Evolutionary conservation across 1,140 invertebrate genomes (phyloP), one percentile per base, ranked within the genome.

Genomic region (Leptinotarsa undecemlineata): DNA sequence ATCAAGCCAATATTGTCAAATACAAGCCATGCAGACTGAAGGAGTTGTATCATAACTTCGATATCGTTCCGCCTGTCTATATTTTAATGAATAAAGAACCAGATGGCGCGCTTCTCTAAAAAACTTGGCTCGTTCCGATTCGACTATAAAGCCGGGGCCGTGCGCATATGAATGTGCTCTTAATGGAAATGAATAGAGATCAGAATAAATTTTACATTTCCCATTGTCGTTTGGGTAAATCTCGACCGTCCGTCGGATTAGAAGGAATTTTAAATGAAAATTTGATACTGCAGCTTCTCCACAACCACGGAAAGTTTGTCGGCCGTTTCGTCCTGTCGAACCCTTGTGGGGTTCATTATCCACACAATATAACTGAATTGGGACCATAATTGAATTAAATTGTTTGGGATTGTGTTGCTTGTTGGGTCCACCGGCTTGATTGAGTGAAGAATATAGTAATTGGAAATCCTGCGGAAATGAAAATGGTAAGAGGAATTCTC

Each of bases 151-250:
- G 51, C 51, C 51, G 51, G 17, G 1, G 51, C 66, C 23, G 42
- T 68, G 42, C 47, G 69, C 69, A 71, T 71, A 71, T 71, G 48
- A 71, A 71, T 71, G 51, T 51, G 51, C 60, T 61, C 48, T 71
- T 71, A 61, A 71, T 71, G 69, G 69, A 71, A 71, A 71, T 71
- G 57, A 71, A 71, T 71, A 60, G 48, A 47, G 48, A 71, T 72
- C 57, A 51, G 71, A 66, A 72, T 72, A 72, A 64, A 48, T 72
- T 72, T 64, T 48, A 63, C 71, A 51, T 72, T 72, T 64, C 19
- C 61, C 51, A 15, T 19, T 57, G n/a, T 57, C n/a, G 51, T 57
- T 19, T 17, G n/a, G n/a, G 51, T 47, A 68, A 68, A 68, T 68
- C 33, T 47, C 66, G 3, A 11, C 33, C 19, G 66, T 42, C 42